Percentiles rank a stretch among this genome's conserved stretches.
These are phyloP conservation scores for Latheticus oryzae DNA, from an alignment of 2,888 invertebrate genomes.

Conservation along the genomic window DNA sequence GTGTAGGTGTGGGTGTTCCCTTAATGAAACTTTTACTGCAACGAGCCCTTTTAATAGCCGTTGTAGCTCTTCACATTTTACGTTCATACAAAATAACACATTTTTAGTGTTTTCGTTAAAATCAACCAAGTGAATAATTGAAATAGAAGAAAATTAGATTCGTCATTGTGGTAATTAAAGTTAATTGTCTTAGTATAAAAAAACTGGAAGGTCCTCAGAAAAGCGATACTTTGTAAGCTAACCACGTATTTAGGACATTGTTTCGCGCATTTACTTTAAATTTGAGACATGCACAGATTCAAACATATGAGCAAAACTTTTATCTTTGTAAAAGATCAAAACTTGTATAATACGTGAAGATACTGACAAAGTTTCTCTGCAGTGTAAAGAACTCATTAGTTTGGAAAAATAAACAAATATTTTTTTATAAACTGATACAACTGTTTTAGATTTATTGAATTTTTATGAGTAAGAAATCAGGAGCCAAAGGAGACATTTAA, in stretches of 20 bases:
- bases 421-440: too few relatives aligned
- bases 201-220: conserved; percentile 5
- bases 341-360: conserved; percentile 30
- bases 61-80: conserved; percentile 9
- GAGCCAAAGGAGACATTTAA: too few relatives aligned
- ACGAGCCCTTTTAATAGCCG: conserved; percentile 12
- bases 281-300: conserved; percentile 30
- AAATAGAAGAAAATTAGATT: conserved; percentile 13
- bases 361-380: conserved; percentile 20
- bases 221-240: too few relatives aligned
- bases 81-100: conserved; percentile 14
- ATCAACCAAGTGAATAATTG: conserved; percentile 27
- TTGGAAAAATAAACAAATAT: too few relatives aligned
- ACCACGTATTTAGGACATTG: conserved; percentile 34
- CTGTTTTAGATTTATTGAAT: too few relatives aligned
- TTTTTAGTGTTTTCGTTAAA: conserved; percentile 16
- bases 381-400: conserved; percentile 22
- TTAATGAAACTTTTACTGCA: conserved; percentile 28
- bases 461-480: too few relatives aligned
- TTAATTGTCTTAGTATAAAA: conserved; percentile 28
- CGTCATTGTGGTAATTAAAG: conserved; percentile 16
- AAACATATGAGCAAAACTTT: conserved; percentile 35
- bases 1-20: conserved; percentile 10
- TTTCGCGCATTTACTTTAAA: conserved; percentile 33
- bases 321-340: conserved; percentile 26